Evolutionary conservation across 2,888 invertebrate species (phyloP), one percentile per base, ranked within the genome.

Genomic region (Ryuthela nishihirai): DNA sequence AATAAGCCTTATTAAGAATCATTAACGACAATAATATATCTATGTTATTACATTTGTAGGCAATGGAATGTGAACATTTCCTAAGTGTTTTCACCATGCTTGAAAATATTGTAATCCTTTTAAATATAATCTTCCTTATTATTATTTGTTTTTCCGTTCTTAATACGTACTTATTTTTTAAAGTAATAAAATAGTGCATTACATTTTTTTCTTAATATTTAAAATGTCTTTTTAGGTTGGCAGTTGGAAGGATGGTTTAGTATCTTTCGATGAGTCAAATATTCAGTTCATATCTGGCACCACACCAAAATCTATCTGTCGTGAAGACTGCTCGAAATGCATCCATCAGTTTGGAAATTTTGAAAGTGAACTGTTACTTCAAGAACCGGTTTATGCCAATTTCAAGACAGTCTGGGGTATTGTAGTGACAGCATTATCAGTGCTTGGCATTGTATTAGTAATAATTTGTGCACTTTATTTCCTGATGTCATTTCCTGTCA

Each of bases 341-440:
- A 20, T 29, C 62, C 66, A 54, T 61, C 67, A 43, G 38, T 53
- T 54, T 3, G 54, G 44, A 4, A 38, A 18, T 4, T 17, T 7
- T 5, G 38, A 49, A n/a, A 45, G n/a, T 15, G 23, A 40, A 2
- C 10, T 56, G 26, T 15, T 25, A 17, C 21, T 48, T 9, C 38
- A 24, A 2, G 45, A 40, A 20, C 64, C 67, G 1, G 63, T 68
- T 17, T 70, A 70, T 29, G 66, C 67, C n/a, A 70, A 70, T 26
- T 74, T 75, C 68, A 50, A 65, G 3, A 68, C 70, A 7, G 70
- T 73, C 21, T 75, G 75, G 73, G 76, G 73, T 5, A 70, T 76
- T 17, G 71, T 72, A 67, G 26, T 70, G 65, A 35, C 72, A 64
- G 52, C 66, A 1, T 59, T 76, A 12, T 74, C 74, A 3, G 71